Evolutionary conservation across 2,797 vertebrate species (phyloP), one percentile per base, ranked within the genome.

Genomic region (Silurus aristotelis): DNA sequence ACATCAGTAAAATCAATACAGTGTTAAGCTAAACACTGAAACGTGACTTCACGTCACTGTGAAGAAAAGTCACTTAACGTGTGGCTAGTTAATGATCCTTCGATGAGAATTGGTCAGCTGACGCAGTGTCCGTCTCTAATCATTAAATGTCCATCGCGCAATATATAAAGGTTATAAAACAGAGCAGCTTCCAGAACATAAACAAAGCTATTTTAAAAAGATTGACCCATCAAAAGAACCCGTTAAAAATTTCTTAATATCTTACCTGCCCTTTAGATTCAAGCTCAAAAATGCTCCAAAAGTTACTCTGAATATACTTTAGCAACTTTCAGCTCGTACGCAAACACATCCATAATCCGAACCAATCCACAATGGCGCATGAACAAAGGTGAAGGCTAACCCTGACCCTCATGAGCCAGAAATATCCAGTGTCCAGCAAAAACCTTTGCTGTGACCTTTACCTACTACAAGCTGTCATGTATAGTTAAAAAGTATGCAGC

Each of bases 391-490:
- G 88, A 71, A 89, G 86, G 84, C 83, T 61, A 61, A 79, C 81
- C 43, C 1, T 2, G 48, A 79, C 89, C 81, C 5, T 77, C 25
- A 52, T 13, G 55, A 75, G 89, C 90, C 90, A 92, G 89, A 91
- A 93, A 92, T 88, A 91, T 31, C 80, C 76, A 43, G 75, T 38
- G 15, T 85, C 72, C 46, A 58, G 46, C 61, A 6, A 12, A 19
- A 58, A 76, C 43, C 63, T 81, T 83, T 70, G 73, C 83, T 83
- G 82, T 87, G 86, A 85, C 84, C 85, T 90, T 85, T 85, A 38
- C 82, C 87, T 86, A 70, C 87, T 9, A 19, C 77, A 70, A 61
- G 56, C 70, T 68, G 83, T 83, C 63, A 48, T 46, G 58, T 48
- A 79, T 83, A 64, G n/a, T 66, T 73, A 58, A 71, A 76, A 73